Conservation (phyloP, 2,797 vertebrate species). For the Erpetoichthys calabaricus region DNA sequence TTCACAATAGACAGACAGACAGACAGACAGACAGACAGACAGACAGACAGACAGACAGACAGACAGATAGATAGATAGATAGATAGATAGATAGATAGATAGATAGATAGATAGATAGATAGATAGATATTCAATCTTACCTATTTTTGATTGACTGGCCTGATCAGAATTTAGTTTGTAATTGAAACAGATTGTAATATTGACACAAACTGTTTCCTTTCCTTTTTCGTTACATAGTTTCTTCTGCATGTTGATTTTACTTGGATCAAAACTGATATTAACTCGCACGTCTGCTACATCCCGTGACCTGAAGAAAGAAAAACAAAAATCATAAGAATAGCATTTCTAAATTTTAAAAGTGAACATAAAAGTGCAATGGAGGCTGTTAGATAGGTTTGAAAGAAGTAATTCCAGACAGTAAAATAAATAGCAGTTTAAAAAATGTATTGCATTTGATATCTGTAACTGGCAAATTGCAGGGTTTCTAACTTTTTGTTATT, state of each 20-base stretch:
- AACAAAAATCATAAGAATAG: not conserved
- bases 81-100: no score
- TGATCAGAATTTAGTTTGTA: slow-evolving; percentile 67
- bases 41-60: no score
- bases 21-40: no score
- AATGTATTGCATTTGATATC: no score
- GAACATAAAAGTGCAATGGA: no score
- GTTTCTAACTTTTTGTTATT: no score
- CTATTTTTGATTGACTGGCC: not conserved
- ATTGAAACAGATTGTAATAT: slow-evolving; percentile 57
- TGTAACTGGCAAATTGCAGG: no score
- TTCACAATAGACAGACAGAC: no score
- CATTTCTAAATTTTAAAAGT: no score
- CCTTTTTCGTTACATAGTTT: slow-evolving; percentile 53
- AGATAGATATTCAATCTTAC: slow-evolving; percentile 7
- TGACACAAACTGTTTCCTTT: slow-evolving; percentile 64
- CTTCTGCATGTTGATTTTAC: slow-evolving; percentile 81
- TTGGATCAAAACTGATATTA: slow-evolving; percentile 63
- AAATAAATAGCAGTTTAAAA: no score
- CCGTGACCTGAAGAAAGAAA: slow-evolving; percentile 60
- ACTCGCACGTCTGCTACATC: slow-evolving; percentile 80
- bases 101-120: not conserved
- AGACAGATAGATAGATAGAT: not conserved
- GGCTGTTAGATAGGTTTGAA: no score
- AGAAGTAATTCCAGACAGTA: no score